phyloP scores from a whole-genome alignment of 2,888 invertebrate genomes.

The Xanthorhoe spadicearia region DNA sequence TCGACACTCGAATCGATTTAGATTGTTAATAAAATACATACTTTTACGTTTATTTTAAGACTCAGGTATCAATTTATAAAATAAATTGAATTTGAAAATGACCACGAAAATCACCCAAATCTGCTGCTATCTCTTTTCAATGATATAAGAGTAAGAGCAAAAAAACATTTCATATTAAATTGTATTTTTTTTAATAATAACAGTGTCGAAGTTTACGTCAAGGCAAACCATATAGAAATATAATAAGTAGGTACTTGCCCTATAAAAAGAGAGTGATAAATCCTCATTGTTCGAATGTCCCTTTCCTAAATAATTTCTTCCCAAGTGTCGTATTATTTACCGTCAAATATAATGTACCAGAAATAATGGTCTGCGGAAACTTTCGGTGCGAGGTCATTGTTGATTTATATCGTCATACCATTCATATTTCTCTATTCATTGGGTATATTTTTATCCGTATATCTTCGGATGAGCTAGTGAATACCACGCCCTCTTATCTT shows the following conservation, averaged over 20 bases:
- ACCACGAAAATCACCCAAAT: too few species aligned
- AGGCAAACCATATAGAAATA: neutral
- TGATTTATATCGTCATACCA: conserved; percentile 14
- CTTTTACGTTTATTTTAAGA: too few species aligned
- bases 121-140: too few species aligned
- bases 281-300: conserved; percentile 12
- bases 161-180: too few species aligned
- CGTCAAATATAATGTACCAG: conserved; percentile 27
- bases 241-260: neutral
- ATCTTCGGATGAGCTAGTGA: neutral
- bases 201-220: too few species aligned
- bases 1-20: too few species aligned
- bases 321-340: conserved; percentile 21
- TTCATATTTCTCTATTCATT: conserved; percentile 10
- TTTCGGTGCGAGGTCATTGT: neutral
- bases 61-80: too few species aligned
- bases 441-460: neutral
- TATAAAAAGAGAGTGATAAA: neutral
- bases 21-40: too few species aligned
- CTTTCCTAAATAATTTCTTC: conserved; percentile 9
- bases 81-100: too few species aligned
- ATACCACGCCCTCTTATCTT: neutral
- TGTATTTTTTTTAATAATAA: too few species aligned
- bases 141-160: too few species aligned
- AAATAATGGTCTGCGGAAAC: conserved; percentile 13